Evolutionary conservation across 1,140 invertebrate genomes (phyloP).

Genomic region (Bombus confusus): DNA sequence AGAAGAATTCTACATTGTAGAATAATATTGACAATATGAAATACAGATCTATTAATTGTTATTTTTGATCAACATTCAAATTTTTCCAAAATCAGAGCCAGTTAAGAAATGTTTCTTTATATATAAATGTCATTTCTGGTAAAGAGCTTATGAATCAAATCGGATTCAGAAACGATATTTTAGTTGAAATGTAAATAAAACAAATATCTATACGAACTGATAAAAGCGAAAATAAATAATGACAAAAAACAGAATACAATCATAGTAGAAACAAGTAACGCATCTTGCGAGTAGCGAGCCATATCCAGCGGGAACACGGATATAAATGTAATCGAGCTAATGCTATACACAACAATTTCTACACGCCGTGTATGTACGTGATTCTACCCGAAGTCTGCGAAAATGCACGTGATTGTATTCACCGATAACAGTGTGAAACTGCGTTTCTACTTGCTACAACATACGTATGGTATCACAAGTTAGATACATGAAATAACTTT

Average conservation of each 20-base stretch:
- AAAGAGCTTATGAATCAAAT: background rate
- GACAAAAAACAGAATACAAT: background rate
- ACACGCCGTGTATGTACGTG: background rate
- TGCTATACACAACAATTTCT: background rate
- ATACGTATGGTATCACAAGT: conserved; percentile 1
- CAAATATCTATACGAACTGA: background rate
- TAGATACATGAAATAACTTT: conserved; percentile 33
- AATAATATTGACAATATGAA: background rate
- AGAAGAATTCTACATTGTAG: background rate
- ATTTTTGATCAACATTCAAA: background rate
- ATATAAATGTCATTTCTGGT: background rate
- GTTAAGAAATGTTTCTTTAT: no score
- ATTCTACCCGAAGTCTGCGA: conserved; percentile 18
- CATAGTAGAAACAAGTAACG: background rate
- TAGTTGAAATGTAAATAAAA: background rate
- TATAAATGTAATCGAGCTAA: background rate
- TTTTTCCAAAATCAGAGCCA: background rate
- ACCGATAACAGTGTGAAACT: conserved; percentile 16
- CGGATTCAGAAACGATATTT: background rate
- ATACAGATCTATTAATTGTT: no score
- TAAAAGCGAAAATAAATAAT: background rate
- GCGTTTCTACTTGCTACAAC: background rate
- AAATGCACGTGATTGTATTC: conserved; percentile 17
- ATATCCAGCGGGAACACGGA: background rate
- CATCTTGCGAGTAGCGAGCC: background rate